Conservation (phyloP, 2,888 invertebrate genomes). For the Stenchaetothrips biformis region DNA sequence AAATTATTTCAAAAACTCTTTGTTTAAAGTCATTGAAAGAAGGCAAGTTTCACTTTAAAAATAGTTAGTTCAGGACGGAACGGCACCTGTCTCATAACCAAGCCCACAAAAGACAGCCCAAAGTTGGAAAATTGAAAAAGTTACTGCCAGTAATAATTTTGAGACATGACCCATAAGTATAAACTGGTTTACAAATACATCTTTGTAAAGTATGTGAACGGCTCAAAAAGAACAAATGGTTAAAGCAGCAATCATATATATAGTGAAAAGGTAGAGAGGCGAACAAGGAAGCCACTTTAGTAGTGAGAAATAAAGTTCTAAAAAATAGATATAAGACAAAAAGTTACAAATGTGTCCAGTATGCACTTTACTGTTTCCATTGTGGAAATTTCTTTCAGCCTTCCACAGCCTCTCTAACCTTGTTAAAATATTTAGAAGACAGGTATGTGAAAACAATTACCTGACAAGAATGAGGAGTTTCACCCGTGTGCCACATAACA, state of each 20-base stretch:
- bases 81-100: neutral
- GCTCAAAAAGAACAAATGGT: neutral
- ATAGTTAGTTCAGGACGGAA: neutral
- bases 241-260: neutral
- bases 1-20: too few relatives aligned
- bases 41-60: neutral
- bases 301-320: neutral
- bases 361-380: neutral
- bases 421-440: neutral
- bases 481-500: slow-evolving; percentile 68
- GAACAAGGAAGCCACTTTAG: neutral
- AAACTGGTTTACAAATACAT: neutral
- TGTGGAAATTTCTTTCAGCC: too few relatives aligned
- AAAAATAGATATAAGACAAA: neutral
- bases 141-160: neutral
- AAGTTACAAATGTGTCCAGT: neutral
- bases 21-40: too few relatives aligned
- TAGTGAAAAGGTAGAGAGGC: neutral
- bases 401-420: neutral
- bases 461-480: slow-evolving; percentile 41
- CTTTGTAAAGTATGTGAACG: neutral
- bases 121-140: neutral
- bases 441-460: slow-evolving; percentile 28
- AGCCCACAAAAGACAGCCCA: slow-evolving; percentile 14
- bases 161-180: neutral